Evolutionary conservation across 2,797 vertebrate species (phyloP).

Genomic region (Sebastes paucispinis): DNA sequence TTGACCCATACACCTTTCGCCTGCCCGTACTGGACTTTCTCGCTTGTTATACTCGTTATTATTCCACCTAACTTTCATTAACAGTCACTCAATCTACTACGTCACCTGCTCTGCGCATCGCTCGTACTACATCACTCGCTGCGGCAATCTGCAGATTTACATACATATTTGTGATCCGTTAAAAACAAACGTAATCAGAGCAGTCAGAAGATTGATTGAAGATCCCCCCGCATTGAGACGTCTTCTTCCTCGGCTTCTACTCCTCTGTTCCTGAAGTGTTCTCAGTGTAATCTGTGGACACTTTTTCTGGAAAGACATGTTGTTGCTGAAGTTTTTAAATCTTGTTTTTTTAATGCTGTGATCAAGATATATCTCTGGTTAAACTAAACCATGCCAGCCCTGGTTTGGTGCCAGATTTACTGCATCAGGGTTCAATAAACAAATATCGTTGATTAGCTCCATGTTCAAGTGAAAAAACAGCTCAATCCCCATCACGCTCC

Average conservation of each 20-base stretch:
- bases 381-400: not conserved
- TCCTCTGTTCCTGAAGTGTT: not conserved
- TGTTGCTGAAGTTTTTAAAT: not conserved
- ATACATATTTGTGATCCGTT: too few relatives aligned
- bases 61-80: too few relatives aligned
- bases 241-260: not conserved
- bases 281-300: too few relatives aligned
- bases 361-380: not conserved
- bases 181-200: not conserved
- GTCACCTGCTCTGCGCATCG: too few relatives aligned
- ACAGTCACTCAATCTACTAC: too few relatives aligned
- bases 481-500: conserved; percentile 38
- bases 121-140: too few relatives aligned
- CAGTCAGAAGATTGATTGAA: not conserved
- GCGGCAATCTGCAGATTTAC: too few relatives aligned
- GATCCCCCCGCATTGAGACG: not conserved
- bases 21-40: too few relatives aligned
- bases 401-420: not conserved
- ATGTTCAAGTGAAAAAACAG: conserved; percentile 45
- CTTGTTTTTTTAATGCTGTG: not conserved
- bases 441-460: conserved; percentile 38
- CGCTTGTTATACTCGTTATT: too few relatives aligned
- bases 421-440: conserved; percentile 9
- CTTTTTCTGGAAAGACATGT: too few relatives aligned
- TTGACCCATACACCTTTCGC: too few relatives aligned